phyloP scores from a whole-genome alignment of 2,113 vertebrate genomes.

The Zapornia atra region DNA sequence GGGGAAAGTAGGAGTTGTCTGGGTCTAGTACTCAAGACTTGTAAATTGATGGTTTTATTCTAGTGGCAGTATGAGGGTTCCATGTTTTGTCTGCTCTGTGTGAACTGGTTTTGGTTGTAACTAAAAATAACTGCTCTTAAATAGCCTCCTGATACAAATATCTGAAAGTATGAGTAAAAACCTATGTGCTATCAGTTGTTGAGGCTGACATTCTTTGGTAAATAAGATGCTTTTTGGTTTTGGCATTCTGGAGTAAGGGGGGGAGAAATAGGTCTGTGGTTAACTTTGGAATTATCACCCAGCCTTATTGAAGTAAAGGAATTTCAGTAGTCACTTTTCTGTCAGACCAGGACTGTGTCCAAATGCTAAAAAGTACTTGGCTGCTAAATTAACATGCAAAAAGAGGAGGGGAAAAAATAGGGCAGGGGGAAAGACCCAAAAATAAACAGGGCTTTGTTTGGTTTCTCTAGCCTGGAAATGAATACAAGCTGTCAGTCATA shows the following conservation, averaged over 20 bases:
- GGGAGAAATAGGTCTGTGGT: background rate
- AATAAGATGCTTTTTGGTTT: background rate
- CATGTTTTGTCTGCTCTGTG: background rate
- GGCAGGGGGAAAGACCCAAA: background rate
- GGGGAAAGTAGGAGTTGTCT: background rate
- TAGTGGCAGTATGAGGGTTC: background rate
- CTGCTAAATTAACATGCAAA: background rate
- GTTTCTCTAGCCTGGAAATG: background rate
- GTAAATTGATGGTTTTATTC: background rate
- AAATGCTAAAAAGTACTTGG: background rate
- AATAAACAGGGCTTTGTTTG: background rate
- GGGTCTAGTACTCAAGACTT: background rate
- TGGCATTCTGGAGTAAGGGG: background rate
- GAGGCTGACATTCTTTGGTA: background rate
- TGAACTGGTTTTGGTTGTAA: background rate
- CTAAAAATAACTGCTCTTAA: background rate
- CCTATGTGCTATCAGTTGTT: fast-evolving
- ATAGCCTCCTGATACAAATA: background rate
- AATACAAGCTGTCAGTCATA: background rate
- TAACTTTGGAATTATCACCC: background rate
- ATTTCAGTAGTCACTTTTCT: background rate
- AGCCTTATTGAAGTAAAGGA: background rate
- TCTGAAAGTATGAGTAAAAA: background rate
- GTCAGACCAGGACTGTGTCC: background rate
- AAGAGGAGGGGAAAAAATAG: background rate